A percentile compares a stretch with the other conserved stretches of the same genome.
phyloP scores from a whole-genome alignment of 2,113 vertebrate genomes.

The Eira barbara region DNA sequence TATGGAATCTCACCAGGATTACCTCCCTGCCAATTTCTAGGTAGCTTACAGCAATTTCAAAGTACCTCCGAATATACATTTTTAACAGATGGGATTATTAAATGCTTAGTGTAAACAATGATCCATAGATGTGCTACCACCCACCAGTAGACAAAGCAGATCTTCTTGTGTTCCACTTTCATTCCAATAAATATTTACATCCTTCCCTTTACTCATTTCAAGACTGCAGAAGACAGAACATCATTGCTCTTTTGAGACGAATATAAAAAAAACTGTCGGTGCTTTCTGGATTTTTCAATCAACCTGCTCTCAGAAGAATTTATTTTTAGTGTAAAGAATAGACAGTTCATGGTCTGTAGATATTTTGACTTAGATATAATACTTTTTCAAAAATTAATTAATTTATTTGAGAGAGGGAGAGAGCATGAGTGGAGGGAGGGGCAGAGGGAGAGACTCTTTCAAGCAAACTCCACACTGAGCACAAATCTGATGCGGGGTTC shows the following conservation, averaged over 20 bases:
- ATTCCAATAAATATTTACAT: constrained; percentile 66
- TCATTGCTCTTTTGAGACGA: constrained; percentile 62
- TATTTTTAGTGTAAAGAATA: not conserved
- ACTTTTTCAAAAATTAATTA: not conserved
- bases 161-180: not conserved
- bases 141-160: constrained; percentile 43
- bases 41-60: constrained; percentile 56
- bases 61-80: constrained; percentile 49
- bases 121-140: constrained; percentile 53
- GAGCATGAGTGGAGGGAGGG: not conserved
- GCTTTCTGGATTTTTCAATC: constrained; percentile 34
- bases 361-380: not conserved
- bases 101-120: constrained; percentile 62
- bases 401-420: not conserved
- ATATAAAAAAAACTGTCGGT: not conserved
- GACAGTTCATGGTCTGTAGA: constrained; percentile 1
- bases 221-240: not conserved
- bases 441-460: not conserved
- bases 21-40: constrained; percentile 58
- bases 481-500: not conserved
- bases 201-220: constrained; percentile 39
- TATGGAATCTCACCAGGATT: constrained; percentile 45
- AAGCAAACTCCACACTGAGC: not conserved
- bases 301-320: constrained; percentile 13
- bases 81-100: constrained; percentile 69